Conservation (phyloP, 1,140 invertebrate genomes). For the Sminthurides bifidus region DNA sequence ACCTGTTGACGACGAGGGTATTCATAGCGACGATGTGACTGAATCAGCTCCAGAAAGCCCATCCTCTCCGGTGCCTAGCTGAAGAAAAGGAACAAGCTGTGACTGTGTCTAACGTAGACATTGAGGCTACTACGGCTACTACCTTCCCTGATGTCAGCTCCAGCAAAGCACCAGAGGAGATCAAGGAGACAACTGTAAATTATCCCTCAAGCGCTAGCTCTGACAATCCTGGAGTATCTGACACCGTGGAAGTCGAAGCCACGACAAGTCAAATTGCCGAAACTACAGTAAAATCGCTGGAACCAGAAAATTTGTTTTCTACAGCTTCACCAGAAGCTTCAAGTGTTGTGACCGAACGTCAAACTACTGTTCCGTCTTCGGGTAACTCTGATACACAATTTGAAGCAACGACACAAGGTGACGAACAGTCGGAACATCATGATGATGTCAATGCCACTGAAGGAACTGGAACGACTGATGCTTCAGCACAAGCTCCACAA, state of each 20-base stretch:
- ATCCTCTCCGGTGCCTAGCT: slow-evolving; percentile 1
- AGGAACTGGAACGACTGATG: neutral
- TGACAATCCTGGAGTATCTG: neutral
- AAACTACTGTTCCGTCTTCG: too few relatives aligned
- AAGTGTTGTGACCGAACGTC: too few relatives aligned
- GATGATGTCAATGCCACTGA: neutral
- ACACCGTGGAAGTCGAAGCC: neutral
- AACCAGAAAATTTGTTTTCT: neutral
- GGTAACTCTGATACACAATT: too few relatives aligned
- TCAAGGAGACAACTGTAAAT: too few relatives aligned
- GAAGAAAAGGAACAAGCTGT: neutral
- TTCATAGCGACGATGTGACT: neutral
- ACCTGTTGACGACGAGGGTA: neutral
- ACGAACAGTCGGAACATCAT: neutral
- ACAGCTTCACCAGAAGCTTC: neutral
- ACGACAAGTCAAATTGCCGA: neutral
- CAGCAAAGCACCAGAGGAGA: neutral
- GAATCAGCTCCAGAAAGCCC: neutral
- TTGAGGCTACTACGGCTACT: neutral
- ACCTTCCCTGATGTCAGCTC: neutral
- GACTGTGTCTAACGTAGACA: neutral
- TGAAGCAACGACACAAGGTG: too few relatives aligned
- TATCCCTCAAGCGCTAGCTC: neutral
- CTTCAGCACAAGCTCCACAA: neutral
- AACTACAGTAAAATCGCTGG: neutral